Evolutionary conservation across 2,888 invertebrate species (phyloP), one percentile per base, ranked within the genome.

Genomic region (Bombylius discolor): DNA sequence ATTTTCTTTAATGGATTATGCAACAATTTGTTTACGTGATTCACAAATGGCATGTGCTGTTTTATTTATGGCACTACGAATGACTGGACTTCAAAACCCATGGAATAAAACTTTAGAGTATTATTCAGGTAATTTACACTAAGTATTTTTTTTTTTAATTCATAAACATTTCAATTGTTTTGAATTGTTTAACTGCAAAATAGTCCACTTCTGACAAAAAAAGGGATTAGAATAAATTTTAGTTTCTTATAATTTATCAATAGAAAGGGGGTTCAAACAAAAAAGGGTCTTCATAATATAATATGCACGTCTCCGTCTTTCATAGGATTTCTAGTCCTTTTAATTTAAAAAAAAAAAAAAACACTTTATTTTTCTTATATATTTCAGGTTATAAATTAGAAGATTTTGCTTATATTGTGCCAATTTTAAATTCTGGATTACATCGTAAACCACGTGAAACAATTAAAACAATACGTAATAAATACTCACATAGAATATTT

Each of bases 401-500:
- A 34, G 89, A 95, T 12, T 81, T 96, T 65, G 79, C 81, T 49
- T 81, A 83, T 33, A 77, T 89, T 49, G 83, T 85, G n/a, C 69
- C 81, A 31, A 73, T 81, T 14, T 79, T 94, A 53, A 94, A 95
- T 76, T 79, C 81, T 42, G 81, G 85, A 58, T 76, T 96, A 4
- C 85, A 85, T 66, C 81, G 83, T 66, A 87, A 85, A 66, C 84
- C 85, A n/a, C 84, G 85, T 67, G 81, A 85, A 42, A 83, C 87
- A 58, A 79, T 93, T 63, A 85, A 85, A 76, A 94, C 95, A 39
- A 87, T 96, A 55, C 79, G 86, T 62, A 90, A 87, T 73, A 97
- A 97, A 77, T 97, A 97, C 72, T 91, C 92, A 5, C 96, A 97
- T 75, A 84, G 85, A 66, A 88, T 94, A 70, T 95, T 95, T 77